These are phyloP conservation scores for Sebastiscus albofasciatus DNA, from an alignment of 2,797 vertebrate genomes.

Conservation along the genomic window DNA sequence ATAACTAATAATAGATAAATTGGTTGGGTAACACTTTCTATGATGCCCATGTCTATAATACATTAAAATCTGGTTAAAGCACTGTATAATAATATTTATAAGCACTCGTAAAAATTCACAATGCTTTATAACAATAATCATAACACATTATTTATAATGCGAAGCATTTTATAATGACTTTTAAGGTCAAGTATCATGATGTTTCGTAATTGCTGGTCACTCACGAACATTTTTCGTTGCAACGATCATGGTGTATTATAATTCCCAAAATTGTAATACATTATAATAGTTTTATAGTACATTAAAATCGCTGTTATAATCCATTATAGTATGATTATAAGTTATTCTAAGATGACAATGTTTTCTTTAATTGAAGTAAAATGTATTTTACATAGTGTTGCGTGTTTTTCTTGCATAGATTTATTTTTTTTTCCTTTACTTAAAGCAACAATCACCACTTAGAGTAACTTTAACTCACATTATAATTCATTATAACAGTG, in stretches of 20 bases:
- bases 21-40: neutral
- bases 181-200: neutral
- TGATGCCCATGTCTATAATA: neutral
- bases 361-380: no score
- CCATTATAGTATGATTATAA: neutral
- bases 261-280: neutral
- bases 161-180: neutral
- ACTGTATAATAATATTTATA: accelerated
- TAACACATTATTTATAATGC: neutral
- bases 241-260: no score
- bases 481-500: neutral
- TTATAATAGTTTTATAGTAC: neutral
- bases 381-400: no score
- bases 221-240: no score
- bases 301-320: neutral
- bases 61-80: neutral
- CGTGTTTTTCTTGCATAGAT: no score
- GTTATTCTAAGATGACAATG: no score
- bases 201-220: no score
- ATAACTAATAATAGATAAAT: neutral
- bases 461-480: neutral
- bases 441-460: neutral
- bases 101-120: neutral
- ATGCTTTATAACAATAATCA: neutral
- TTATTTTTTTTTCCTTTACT: no score